Conservation (phyloP, 2,888 invertebrate species). For the Cephus spinipes region DNA sequence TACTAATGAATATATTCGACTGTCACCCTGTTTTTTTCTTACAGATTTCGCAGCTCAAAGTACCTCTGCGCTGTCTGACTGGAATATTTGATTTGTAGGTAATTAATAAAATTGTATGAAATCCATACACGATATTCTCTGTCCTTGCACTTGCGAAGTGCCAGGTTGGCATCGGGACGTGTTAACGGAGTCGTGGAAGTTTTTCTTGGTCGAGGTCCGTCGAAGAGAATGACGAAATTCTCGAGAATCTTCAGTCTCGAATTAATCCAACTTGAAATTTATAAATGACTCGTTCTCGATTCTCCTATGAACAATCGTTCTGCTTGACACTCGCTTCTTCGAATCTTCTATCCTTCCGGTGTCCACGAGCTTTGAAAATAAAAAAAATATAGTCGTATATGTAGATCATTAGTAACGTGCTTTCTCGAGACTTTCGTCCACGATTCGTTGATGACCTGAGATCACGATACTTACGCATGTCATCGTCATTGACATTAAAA, state of each 20-base stretch:
- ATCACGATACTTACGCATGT: neutral
- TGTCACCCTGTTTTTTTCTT: neutral
- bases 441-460: neutral
- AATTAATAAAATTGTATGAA: neutral
- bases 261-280: neutral
- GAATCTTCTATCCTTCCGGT: neutral
- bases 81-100: neutral
- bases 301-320: neutral
- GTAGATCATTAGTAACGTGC: neutral
- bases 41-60: neutral
- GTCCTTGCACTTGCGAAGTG: neutral
- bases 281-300: neutral
- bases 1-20: too few species aligned
- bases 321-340: neutral
- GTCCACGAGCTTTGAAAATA: neutral
- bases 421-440: neutral
- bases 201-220: neutral
- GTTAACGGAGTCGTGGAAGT: neutral
- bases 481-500: conserved; percentile 1
- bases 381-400: neutral
- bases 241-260: neutral
- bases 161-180: neutral
- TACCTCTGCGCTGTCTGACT: neutral
- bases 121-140: neutral
- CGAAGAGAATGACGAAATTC: neutral